These are phyloP conservation scores for Caenorhabditis wallacei DNA, from an alignment of 2,888 invertebrate genomes.

Conservation along the genomic window DNA sequence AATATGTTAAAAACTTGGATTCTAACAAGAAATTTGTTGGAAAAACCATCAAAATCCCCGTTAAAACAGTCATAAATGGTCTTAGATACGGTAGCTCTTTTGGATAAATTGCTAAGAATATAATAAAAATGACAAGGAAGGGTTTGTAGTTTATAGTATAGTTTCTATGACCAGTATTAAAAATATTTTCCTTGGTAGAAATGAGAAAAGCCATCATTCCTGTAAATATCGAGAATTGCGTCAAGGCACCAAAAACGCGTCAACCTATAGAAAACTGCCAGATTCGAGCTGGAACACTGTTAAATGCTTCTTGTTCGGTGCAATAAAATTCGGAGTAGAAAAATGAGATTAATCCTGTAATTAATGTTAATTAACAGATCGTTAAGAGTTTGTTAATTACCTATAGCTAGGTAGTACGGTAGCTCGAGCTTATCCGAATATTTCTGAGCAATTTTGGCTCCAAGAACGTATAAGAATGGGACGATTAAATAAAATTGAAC, in stretches of 20 bases:
- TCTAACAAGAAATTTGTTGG: neutral
- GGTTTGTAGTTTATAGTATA: too few relatives aligned
- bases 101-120: too few relatives aligned
- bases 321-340: neutral
- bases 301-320: neutral
- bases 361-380: neutral
- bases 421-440: neutral
- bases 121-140: too few relatives aligned
- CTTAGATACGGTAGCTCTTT: too few relatives aligned
- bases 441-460: neutral
- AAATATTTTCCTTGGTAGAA: too few relatives aligned
- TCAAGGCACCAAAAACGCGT: neutral
- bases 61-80: too few relatives aligned
- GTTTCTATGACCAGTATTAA: too few relatives aligned
- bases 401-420: too few relatives aligned
- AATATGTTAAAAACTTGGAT: neutral
- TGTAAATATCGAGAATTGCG: neutral
- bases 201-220: neutral
- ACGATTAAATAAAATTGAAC: neutral
- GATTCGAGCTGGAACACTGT: conserved; percentile 30
- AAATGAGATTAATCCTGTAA: neutral
- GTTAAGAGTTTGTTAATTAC: neutral
- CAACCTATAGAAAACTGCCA: conserved; percentile 27
- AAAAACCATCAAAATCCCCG: neutral
- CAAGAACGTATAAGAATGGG: conserved; percentile 1